Evolutionary conservation across 35 echinoderm and acorn worm genomes (phyloP), one percentile per base, ranked within the genome.

Genomic region (Ptychodera flava): DNA sequence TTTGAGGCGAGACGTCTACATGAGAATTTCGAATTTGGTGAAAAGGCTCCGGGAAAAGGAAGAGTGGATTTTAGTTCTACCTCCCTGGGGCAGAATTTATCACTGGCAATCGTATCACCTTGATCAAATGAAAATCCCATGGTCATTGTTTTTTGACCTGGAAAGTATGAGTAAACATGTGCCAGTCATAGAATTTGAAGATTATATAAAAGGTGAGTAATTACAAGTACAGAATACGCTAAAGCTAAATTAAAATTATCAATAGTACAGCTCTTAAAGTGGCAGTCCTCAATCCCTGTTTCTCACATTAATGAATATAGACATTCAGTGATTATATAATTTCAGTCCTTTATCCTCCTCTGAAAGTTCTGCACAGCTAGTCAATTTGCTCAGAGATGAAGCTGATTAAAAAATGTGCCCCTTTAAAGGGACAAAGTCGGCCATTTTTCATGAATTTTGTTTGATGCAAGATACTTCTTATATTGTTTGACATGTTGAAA

Each of bases 1-100:
- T 85, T 91, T 99, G 12, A 82, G 96, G 31, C 32, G 96, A 33
- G 96, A 99, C 89, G 96, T 99, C 27, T 99, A 99, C 90, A 99
- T 99, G 96, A 84, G 96, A 45, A 91, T 99, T 15, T 86, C 96
- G 0, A 99, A 94, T 82, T 91, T 99, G 16, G 90, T 99, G 0
- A 90, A 90, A 45, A 84, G 38, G 16, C 91, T 99, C 2, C 28
- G 87, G 15, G 85, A 91, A 31, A 90, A 92, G 64, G 81, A 86
- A 83, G 84, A 91, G n/a, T 99, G 96, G 96, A 85, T 90, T 29
- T 80, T 99, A 36, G 96, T 99, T 0, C 79, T 99, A 30, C 96
- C 96, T 27, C 96, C 96, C 0, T 99, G 96, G 96, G 96, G 96
- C 29, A 86, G 96, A 28, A 81, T 99, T 1, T 99, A 99, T 76